Base-by-base conservation (phyloP, 2,113 vertebrate genomes). In the Cyanocitta stelleri region DNA sequence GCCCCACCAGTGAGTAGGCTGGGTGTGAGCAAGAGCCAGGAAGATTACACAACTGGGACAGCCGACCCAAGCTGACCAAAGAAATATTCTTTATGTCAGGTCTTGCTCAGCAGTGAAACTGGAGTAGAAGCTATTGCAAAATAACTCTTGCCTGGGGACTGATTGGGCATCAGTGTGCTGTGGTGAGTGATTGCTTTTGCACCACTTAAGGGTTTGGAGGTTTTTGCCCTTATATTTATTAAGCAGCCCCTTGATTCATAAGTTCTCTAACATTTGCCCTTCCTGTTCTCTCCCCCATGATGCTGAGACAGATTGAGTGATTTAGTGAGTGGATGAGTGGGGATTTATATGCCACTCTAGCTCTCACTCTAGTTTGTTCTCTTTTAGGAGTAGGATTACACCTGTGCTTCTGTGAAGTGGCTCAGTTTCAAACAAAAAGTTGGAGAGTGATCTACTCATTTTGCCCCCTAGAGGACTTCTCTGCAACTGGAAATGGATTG, bases 161-260 rank as follows among this genome's bases (percentile, higher is more conserved):
- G 35, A 6, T 3, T 67, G 6, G 24, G 12, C 27, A 39, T n/a
- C 2, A 2, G 7, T 67, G 12, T 67, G 35, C 35, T 61, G 48
- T 55, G 17, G 16, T 27, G 5, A 72, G 16, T 33, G 46, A 72
- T 16, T 37, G 22, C 6, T 67, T 61, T 43, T 73, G 10, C 29
- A 55, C 27, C 10, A 15, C 24, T 23, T 51, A 17, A 61, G 13
- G 2, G 9, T 43, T 21, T 30, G 1, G 17, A 7, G 2, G 0
- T 22, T 54, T 58, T n/a, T 48, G 19, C 7, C 2, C 7, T 64
- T 58, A 71, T 21, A 35, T 29, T 41, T 59, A 18, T 68, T 79
- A 79, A 68, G 23, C 11, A 20, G 32, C 62, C 23, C 41, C 23
- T 68, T 56, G 20, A 62, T 35, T 19, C 23, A 44, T 3, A 11